These are phyloP conservation scores for Eumeta japonica DNA, from an alignment of 1,140 invertebrate species.

Conservation along the genomic window DNA sequence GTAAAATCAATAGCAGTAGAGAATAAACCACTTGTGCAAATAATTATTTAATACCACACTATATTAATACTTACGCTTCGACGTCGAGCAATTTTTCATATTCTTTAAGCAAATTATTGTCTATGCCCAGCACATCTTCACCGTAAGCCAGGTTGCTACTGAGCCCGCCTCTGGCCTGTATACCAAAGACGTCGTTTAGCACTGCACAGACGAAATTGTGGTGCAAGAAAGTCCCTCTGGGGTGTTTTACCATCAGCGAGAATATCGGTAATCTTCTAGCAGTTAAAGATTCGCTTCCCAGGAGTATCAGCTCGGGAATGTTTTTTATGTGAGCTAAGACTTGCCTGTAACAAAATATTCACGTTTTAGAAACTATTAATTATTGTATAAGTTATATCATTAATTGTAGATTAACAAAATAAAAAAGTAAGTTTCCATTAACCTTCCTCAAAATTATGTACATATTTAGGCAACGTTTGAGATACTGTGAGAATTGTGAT, in stretches of 20 bases:
- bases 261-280: conserved; percentile 77
- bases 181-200: conserved; percentile 89
- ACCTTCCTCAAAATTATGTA: too few species aligned
- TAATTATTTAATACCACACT: too few species aligned
- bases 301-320: conserved; percentile 75
- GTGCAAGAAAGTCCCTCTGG: conserved; percentile 78
- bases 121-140: conserved; percentile 81
- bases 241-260: conserved; percentile 83
- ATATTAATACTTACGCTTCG: conserved; percentile 61
- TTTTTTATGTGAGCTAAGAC: conserved; percentile 71
- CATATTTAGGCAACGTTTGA: too few species aligned
- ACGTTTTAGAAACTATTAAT: too few species aligned
- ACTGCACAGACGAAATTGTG: conserved; percentile 87
- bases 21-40: too few species aligned
- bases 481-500: too few species aligned
- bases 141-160: conserved; percentile 69
- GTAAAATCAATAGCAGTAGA: too few species aligned
- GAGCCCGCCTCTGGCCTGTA: conserved; percentile 83
- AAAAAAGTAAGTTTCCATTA: too few species aligned
- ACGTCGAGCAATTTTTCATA: conserved; percentile 77
- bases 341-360: conserved; percentile 65
- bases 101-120: conserved; percentile 69
- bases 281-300: conserved; percentile 69
- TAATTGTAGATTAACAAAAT: too few species aligned
- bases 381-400: too few species aligned